phyloP scores from a whole-genome alignment of 2,888 invertebrate genomes.

The Sceliomorpha sp. region DNA sequence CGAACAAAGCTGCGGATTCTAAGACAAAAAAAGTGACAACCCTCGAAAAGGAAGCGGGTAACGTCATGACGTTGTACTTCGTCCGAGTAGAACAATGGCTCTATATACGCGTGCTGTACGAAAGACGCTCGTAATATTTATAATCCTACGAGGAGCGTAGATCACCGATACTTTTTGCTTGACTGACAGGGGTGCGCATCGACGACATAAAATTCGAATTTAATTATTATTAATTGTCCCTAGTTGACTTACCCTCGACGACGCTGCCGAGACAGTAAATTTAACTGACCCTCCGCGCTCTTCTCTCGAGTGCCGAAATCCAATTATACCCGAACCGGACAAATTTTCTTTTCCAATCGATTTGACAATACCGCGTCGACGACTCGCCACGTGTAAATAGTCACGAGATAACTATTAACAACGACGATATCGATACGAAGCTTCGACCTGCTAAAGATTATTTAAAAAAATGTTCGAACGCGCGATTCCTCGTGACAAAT shows the following conservation, averaged over 20 bases:
- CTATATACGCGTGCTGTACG: constrained; percentile 52
- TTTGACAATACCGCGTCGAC: no score
- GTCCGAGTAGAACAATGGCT: constrained; percentile 58
- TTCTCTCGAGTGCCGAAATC: constrained; percentile 33
- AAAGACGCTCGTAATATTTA: constrained; percentile 66
- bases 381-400: no score
- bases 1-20: constrained; percentile 30
- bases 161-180: constrained; percentile 77
- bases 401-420: no score
- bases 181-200: constrained; percentile 68
- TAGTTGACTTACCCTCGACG: constrained; percentile 46
- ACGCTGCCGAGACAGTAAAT: constrained; percentile 39
- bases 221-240: constrained; percentile 72
- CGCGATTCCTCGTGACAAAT: no score
- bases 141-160: constrained; percentile 70
- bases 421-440: no score
- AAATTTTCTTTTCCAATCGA: no score
- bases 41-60: constrained; percentile 50
- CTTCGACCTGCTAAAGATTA: no score
- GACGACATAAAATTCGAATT: constrained; percentile 66
- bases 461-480: no score
- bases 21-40: constrained; percentile 49
- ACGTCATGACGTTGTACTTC: constrained; percentile 56
- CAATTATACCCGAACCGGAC: no score
- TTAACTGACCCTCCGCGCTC: constrained; percentile 40